phyloP scores from a whole-genome alignment of 1,140 invertebrate genomes.

The Dendroctonus ponderosae region DNA sequence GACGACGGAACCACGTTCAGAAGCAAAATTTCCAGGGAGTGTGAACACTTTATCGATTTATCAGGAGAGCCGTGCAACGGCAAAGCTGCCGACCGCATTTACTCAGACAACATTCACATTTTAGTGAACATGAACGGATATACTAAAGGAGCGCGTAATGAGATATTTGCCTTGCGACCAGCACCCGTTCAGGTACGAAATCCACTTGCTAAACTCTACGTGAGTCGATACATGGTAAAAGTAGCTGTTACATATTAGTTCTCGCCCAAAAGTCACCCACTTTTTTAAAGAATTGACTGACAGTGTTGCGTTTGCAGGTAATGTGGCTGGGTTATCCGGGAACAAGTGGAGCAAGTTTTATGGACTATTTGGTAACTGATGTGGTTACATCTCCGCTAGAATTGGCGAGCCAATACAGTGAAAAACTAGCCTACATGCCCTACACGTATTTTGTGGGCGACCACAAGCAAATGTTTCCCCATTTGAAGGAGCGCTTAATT shows the following conservation, averaged over 20 bases:
- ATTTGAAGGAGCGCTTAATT: slow-evolving; percentile 88
- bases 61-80: slow-evolving; percentile 90
- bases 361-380: slow-evolving; percentile 99
- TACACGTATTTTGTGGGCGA: slow-evolving; percentile 99
- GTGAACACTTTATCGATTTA: slow-evolving; percentile 96
- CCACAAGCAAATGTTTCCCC: slow-evolving; percentile 98
- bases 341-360: slow-evolving; percentile 95
- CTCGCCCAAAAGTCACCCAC: no score
- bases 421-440: slow-evolving; percentile 98
- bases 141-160: slow-evolving; percentile 97
- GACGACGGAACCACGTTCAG: slow-evolving; percentile 98
- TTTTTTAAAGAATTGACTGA: no score
- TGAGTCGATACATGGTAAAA: no score
- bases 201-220: background rate
- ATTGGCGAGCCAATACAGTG: slow-evolving; percentile 87
- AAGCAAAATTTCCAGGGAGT: slow-evolving; percentile 87
- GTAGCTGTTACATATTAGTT: no score
- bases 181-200: slow-evolving; percentile 78
- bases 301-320: slow-evolving; percentile 54
- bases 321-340: slow-evolving; percentile 99
- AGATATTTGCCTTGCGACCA: slow-evolving; percentile 95
- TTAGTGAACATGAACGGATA: slow-evolving; percentile 99
- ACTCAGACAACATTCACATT: slow-evolving; percentile 93
- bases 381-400: slow-evolving; percentile 87
- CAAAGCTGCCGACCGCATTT: slow-evolving; percentile 93